Base-by-base conservation (phyloP, 2,113 vertebrate species). In the Oryzias curvinotus region DNA sequence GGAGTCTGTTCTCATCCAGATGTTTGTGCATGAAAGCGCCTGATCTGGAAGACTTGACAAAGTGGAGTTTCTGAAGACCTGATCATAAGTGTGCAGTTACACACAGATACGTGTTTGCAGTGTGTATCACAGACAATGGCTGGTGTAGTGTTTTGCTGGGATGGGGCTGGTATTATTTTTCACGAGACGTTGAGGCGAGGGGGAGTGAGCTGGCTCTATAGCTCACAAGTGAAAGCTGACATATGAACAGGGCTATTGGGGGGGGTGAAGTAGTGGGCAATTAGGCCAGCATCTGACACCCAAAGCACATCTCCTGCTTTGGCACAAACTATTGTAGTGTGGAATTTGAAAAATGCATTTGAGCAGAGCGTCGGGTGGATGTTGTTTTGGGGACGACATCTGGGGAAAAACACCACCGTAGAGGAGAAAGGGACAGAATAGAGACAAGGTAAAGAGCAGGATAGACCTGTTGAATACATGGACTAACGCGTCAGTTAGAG, bases 301-400 rank as follows among this genome's bases (percentile, higher is more conserved):
- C 71, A 60, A 69, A 88, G 82, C 62, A 10, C 44, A 76, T 75
- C 73, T 80, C 74, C 66, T 80, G 59, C 77, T 83, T 70, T 80
- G 84, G 82, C 84, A 85, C 79, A 59, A 58, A 67, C 73, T 74
- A 80, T 87, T 87, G 83, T 85, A 47, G 76, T 75, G 65, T 83
- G 90, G 86, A 89, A 91, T 90, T 68, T 79, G 68, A 88, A 82
- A 87, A 90, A 91, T 89, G 83, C 85, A 83, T 91, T 89, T 91
- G 91, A 91, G 90, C 84, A 46, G 62, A 66, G 74, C 55, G 71
- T 74, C 63, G 56, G 51, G 74, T 55, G 58, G 56, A 61, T 62
- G 64, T 69, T 75, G 75, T 70, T 83, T 65, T 69, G 68, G 62
- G 68, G 62, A 76, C 0, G 65, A 67, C 82, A 81, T 62, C 68